phyloP scores from a whole-genome alignment of 2,888 invertebrate species.

The Spatulosminthurus flaviceps region DNA sequence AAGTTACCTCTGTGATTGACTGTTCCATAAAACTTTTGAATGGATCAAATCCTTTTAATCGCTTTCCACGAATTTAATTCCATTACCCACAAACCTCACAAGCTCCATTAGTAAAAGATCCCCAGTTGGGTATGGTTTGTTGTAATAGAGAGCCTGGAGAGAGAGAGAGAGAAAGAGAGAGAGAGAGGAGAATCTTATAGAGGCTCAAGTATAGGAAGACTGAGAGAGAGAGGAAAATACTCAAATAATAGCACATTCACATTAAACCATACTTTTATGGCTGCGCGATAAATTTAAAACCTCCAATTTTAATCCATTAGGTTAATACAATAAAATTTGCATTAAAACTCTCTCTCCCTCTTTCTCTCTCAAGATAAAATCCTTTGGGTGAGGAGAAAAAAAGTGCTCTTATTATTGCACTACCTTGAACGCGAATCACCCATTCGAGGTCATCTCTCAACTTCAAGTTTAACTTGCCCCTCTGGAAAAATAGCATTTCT shows the following conservation, averaged over 20 bases:
- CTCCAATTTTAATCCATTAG: slow-evolving; percentile 2
- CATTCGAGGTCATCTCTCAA: too few relatives aligned
- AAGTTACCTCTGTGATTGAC: slow-evolving; percentile 18
- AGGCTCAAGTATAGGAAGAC: background rate
- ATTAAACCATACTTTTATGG: slow-evolving; percentile 15
- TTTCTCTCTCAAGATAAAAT: too few relatives aligned
- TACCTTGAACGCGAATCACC: too few relatives aligned
- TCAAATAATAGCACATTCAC: slow-evolving; percentile 33
- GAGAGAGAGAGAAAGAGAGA: background rate
- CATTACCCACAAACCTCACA: slow-evolving; percentile 12
- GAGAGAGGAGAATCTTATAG: background rate
- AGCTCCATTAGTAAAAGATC: background rate
- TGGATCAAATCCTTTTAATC: slow-evolving; percentile 28
- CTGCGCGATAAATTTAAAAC: background rate
- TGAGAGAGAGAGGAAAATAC: background rate
- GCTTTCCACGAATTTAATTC: slow-evolving; percentile 30
- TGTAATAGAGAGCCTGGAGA: background rate
- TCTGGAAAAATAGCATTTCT: too few relatives aligned
- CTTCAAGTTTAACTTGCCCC: too few relatives aligned
- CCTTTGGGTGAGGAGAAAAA: too few relatives aligned
- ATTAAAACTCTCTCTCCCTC: too few relatives aligned
- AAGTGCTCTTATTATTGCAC: too few relatives aligned
- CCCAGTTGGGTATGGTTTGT: background rate
- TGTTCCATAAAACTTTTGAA: slow-evolving; percentile 34
- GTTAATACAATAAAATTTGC: background rate